Base-by-base conservation (phyloP, 1,140 invertebrate species). In the Drosophila orena region DNA sequence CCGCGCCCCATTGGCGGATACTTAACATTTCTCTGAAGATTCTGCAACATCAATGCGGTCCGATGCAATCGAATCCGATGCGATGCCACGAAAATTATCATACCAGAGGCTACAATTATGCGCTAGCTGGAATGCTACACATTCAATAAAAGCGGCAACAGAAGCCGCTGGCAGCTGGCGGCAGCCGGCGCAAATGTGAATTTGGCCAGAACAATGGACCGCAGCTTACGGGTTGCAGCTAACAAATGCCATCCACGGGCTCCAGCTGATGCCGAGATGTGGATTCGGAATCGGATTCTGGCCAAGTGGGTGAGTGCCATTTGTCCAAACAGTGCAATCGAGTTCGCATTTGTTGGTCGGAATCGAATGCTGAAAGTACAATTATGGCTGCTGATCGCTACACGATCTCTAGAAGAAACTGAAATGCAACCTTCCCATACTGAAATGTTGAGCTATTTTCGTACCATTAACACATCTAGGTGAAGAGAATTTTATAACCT, bases 351-450 rank as follows among this genome's bases (percentile, higher is more conserved):
- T 80, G 64, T 79, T 72, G 61, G 35, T n/a, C 10, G 60, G 57
- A 79, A 80, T 72, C 60, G 59, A 81, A 88, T 89, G 84, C 84
- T 79, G 60, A 88, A 88, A 88, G 74, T 77, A 88, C 84, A 88
- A 88, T 89, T 89, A 89, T 89, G 72, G 76, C 60, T 50, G 77
- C 53, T 43, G 77, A 84, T 80, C 76, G 59, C 68, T 74, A 89
- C 77, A 90, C 79, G 72, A 88, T 84, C 81, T 77, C 15, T 43
- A 5, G 46, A 22, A 30, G 47, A 14, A 34, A 6, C n/a, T 10
- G 24, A 14, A 8, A 3, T 10, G 2, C n/a, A 27, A 40, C 17
- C 17, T 34, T 24, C 14, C 2, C 5, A 11, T 20, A 30, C 2
- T 30, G 2, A 30, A 30, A 30, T 30, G 1, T 30, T 8, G 7